These are phyloP conservation scores for Emys orbicularis DNA, from an alignment of 2,797 vertebrate species.

Conservation along the genomic window DNA sequence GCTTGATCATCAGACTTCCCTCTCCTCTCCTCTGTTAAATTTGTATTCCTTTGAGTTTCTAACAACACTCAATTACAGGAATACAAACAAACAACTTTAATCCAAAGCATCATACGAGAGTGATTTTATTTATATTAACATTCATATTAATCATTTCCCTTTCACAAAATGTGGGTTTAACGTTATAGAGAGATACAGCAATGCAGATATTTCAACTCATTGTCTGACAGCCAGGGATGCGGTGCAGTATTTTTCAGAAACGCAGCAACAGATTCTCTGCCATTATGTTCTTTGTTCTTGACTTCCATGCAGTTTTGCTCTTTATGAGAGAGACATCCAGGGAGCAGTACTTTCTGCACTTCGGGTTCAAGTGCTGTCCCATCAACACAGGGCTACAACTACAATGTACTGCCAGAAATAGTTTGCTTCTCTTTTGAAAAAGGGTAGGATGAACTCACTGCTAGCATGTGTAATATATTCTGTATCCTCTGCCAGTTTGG, in stretches of 20 bases:
- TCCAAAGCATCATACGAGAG: not conserved
- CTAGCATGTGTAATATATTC: not conserved
- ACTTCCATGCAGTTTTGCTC: conserved; percentile 5
- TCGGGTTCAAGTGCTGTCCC: not conserved
- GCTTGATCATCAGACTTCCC: not conserved
- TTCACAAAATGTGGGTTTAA: not conserved
- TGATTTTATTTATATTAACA: not conserved
- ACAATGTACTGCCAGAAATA: not conserved
- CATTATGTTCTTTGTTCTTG: conserved; percentile 25
- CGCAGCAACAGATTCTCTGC: conserved; percentile 48
- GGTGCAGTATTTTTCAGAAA: conserved; percentile 1
- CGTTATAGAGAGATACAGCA: not conserved
- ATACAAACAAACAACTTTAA: not conserved
- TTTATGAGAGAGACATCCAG: rapidly evolving
- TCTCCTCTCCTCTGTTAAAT: not conserved
- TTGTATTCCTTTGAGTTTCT: not conserved
- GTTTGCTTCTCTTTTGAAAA: not conserved
- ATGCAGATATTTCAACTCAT: conserved; percentile 12
- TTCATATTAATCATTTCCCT: not conserved
- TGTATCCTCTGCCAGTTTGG: not conserved
- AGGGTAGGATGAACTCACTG: rapidly evolving
- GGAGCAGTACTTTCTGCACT: not conserved
- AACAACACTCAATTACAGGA: not conserved
- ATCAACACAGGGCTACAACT: not conserved
- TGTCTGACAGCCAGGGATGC: conserved; percentile 36